Evolutionary conservation across 2,888 invertebrate species (phyloP), one percentile per base, ranked within the genome.

Genomic region (Epiblema foenella): DNA sequence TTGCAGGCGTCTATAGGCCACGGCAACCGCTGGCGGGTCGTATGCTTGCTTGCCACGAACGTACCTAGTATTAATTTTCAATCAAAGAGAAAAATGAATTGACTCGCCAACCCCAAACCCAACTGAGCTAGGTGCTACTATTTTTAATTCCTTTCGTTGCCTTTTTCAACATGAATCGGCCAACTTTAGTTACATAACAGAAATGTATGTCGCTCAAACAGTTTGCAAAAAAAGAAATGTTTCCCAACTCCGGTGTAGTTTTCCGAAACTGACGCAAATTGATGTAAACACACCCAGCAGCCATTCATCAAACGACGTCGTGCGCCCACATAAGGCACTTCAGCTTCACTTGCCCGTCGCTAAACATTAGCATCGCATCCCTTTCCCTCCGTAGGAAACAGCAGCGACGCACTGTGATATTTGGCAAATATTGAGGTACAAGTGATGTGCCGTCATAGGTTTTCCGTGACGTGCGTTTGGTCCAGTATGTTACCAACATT

Each of bases 281-380:
- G 58, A 56, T 46, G 56, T 63, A 37, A 69, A 69, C 29, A 63
- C 37, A 51, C 42, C 58, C 51, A 4, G 8, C 18, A 29, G 7
- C 49, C 29, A 59, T 65, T 65, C 51, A 70, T 70, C 65, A 52
- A 17, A 39, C 58, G 42, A 51, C 46, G 56, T 60, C 62, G 37
- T 58, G 29, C 58, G 12, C 56, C 60, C 46, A 63, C 69, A 52
- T 17, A 12, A 57, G 17, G 20, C 24, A 49, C 51, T 57, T 33
- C n/a, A 46, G 37, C 51, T 57, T 33, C n/a, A 46, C 46, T 46
- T 20, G 42, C 9, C 15, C 20, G 29, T 11, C 11, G 1, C n/a
- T 46, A 60, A 37, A 15, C 24, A 11, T 57, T 37, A 11, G 54
- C 9, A n/a, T 29, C 29, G 29, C 54, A 56, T 29, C n/a, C 3